Base-by-base conservation (phyloP, 1,140 invertebrate genomes). In the Oedothorax gibbosus region DNA sequence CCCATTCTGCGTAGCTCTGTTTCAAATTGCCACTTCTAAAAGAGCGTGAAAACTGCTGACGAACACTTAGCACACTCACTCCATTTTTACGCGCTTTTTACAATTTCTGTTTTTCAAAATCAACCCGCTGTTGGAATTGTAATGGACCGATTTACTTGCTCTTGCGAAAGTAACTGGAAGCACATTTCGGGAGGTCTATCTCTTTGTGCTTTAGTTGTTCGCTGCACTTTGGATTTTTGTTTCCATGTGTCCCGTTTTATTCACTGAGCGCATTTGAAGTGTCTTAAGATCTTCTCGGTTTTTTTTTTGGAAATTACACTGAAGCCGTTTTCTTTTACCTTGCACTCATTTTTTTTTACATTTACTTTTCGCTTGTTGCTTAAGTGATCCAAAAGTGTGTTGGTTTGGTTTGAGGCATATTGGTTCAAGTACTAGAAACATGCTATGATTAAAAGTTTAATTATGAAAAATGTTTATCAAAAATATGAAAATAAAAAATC, bases 111-210 rank as follows among this genome's bases (percentile, higher is more conserved):
- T 71, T 66, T 62, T 21, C 57, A 82, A 82, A 82, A 12, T 72
- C 18, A 68, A 35, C 35, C 35, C 35, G 35, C 60, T 77, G 35
- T 51, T 14, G 49, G 7, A 71, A 64, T 82, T 73, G 68, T 82
- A 82, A 82, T 82, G 80, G 80, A 64, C 56, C 80, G 80, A 73
- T 73, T 81, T 53, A 72, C 53, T 71, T 56, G 15, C 57, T 82
- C 80, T 82, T 53, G 80, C 80, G 80, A 82, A 73, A 82, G 69
- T 82, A 73, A 82, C 12, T 71, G 35, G 64, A 57, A 62, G 11
- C 21, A 56, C 56, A 72, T 81, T 71, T 71, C 54, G 49, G 72
- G 72, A 75, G 51, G 49, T 9, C 50, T 0, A 53, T n/a, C 69
- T 54, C 69, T 53, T 57, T 18, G 12, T 15, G 57, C 57, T 75